A percentile compares a stretch with the other conserved stretches of the same genome.
Evolutionary conservation across 2,113 vertebrate species (phyloP).

Genomic region (Pelodiscus sinensis): DNA sequence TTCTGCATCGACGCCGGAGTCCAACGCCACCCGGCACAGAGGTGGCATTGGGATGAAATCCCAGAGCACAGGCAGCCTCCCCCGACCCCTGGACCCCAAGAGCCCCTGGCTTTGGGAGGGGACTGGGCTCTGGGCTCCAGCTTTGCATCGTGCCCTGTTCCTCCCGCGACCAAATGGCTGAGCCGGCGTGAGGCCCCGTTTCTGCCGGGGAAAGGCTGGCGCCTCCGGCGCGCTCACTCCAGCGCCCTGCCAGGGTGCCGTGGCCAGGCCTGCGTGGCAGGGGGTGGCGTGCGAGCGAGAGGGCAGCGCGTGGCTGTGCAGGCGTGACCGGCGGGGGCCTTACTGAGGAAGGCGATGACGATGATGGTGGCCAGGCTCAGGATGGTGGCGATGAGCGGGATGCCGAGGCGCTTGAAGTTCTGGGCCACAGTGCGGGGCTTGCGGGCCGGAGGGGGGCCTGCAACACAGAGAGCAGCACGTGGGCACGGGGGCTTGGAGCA

Average conservation of each 20-base stretch:
- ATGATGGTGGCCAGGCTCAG: slow-evolving; percentile 62
- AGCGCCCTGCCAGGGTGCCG: not conserved
- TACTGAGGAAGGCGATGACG: slow-evolving; percentile 64
- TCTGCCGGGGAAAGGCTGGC: not conserved
- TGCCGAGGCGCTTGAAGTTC: slow-evolving; percentile 66
- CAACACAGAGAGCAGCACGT: not conserved
- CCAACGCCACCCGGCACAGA: not conserved
- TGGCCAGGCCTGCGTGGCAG: not conserved
- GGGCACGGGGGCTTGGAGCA: rapidly evolving
- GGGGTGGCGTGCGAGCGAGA: not conserved
- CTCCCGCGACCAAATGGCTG: not conserved
- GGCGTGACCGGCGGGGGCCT: not conserved
- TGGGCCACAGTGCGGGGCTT: not conserved
- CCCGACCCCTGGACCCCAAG: too few relatives aligned
- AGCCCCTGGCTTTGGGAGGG: not conserved
- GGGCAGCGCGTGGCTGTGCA: not conserved
- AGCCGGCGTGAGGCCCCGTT: not conserved
- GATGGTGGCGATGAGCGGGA: slow-evolving; percentile 56
- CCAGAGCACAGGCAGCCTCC: not conserved
- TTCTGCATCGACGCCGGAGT: not conserved
- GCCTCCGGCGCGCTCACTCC: not conserved
- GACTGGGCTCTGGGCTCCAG: not conserved
- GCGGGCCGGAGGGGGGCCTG: slow-evolving; percentile 8
- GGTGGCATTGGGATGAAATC: not conserved
- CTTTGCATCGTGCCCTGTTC: not conserved